Percentiles rank a stretch among this genome's conserved stretches.
Evolutionary conservation across 2,888 invertebrate genomes (phyloP).

Genomic region (Gymnoscelis rufifasciata): DNA sequence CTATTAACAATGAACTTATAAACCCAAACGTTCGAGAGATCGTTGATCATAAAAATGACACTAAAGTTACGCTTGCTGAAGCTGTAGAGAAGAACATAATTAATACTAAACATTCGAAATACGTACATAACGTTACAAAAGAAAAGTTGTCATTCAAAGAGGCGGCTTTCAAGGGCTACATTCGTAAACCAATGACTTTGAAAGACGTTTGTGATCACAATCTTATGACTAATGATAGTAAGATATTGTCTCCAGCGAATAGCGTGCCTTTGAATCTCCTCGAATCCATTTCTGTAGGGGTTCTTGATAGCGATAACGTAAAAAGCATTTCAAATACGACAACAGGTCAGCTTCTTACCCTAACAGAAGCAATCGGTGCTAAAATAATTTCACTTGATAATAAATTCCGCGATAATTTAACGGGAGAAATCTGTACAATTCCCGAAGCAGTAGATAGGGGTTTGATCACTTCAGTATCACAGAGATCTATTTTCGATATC

Average conservation of each 20-base stretch:
- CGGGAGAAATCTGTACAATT: slow-evolving; percentile 85
- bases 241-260: slow-evolving; percentile 89
- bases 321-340: slow-evolving; percentile 91
- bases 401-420: slow-evolving; percentile 86
- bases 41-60: slow-evolving; percentile 88
- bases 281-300: slow-evolving; percentile 91
- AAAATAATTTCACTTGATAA: slow-evolving; percentile 87
- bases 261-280: slow-evolving; percentile 86
- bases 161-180: slow-evolving; percentile 88
- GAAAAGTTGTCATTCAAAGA: slow-evolving; percentile 88
- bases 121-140: slow-evolving; percentile 84
- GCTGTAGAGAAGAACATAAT: slow-evolving; percentile 89
- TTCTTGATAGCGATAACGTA: slow-evolving; percentile 89
- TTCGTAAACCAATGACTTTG: slow-evolving; percentile 94
- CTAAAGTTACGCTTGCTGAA: slow-evolving; percentile 88
- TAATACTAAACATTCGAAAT: slow-evolving; percentile 90
- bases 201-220: slow-evolving; percentile 91
- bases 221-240: slow-evolving; percentile 86
- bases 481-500: slow-evolving; percentile 94
- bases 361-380: slow-evolving; percentile 90
- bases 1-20: slow-evolving; percentile 87
- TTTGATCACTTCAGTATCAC: slow-evolving; percentile 90
- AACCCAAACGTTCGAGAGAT: slow-evolving; percentile 90
- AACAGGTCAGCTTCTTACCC: slow-evolving; percentile 87
- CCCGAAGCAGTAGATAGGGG: slow-evolving; percentile 94